phyloP scores from a whole-genome alignment of 2,888 invertebrate genomes.

The Scaptodrosophila latifasciaeformis region DNA sequence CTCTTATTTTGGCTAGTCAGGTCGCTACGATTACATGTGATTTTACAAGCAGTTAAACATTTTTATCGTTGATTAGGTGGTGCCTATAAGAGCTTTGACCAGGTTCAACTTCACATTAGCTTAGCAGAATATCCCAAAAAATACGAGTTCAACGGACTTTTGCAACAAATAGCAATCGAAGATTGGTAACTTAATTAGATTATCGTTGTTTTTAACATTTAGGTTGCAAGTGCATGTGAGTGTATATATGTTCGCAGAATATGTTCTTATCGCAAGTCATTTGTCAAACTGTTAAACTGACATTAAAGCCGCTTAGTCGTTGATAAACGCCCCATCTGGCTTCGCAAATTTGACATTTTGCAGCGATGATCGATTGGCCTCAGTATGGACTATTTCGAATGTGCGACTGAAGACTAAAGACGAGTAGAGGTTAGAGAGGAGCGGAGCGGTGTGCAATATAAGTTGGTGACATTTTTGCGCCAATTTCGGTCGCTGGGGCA shows the following conservation, averaged over 20 bases:
- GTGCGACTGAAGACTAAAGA: too few species aligned
- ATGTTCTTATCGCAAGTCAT: constrained; percentile 51
- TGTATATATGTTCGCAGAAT: constrained; percentile 13
- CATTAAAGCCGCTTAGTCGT: constrained; percentile 56
- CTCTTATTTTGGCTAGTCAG: not conserved
- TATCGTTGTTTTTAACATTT: constrained; percentile 45
- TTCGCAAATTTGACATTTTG: constrained; percentile 58
- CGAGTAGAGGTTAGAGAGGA: too few species aligned
- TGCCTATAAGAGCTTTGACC: constrained; percentile 33
- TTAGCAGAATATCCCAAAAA: not conserved
- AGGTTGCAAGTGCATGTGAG: constrained; percentile 11
- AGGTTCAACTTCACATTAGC: constrained; percentile 21
- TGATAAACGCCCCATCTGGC: constrained; percentile 42
- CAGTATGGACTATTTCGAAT: too few species aligned
- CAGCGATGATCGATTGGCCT: constrained; percentile 51
- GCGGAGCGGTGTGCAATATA: constrained; percentile 24
- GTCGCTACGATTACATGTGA: constrained; percentile 40
- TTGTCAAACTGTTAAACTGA: constrained; percentile 66
- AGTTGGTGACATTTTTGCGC: constrained; percentile 62
- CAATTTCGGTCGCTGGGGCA: constrained; percentile 67
- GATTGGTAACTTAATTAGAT: constrained; percentile 18
- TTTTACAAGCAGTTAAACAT: constrained; percentile 53
- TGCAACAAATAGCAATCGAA: not conserved
- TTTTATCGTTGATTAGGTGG: constrained; percentile 47
- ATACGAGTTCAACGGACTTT: constrained; percentile 4